phyloP scores from a whole-genome alignment of 1,140 invertebrate genomes.

The Telenomus remus region DNA sequence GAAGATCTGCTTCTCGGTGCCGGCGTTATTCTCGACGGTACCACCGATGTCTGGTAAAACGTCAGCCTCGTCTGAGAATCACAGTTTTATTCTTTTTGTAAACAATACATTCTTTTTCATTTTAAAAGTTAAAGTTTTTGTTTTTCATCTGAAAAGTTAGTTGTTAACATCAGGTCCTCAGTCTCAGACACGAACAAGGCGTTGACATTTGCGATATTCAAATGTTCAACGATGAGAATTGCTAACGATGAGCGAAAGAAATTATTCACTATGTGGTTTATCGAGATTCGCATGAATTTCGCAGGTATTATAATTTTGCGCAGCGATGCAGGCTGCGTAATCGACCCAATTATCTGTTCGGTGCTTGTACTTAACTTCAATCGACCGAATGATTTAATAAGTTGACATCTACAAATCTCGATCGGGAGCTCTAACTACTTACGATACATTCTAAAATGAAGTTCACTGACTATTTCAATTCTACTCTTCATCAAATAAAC shows the following conservation, averaged over 20 bases:
- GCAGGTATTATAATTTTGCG: conserved; percentile 54
- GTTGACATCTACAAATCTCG: neutral
- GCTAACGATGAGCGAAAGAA: conserved; percentile 49
- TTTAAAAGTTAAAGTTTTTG: neutral
- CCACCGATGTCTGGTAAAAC: conserved; percentile 63
- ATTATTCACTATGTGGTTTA: conserved; percentile 31
- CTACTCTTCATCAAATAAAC: no score
- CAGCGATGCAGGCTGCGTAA: conserved; percentile 43
- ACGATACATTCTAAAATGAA: no score
- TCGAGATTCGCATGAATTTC: conserved; percentile 31
- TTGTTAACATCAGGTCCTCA: no score
- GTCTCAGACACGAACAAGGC: neutral
- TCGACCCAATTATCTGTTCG: conserved; percentile 54
- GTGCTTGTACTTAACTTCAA: conserved; percentile 39
- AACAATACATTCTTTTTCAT: neutral
- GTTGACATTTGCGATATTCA: conserved; percentile 42
- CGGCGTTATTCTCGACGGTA: conserved; percentile 57
- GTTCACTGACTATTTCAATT: no score
- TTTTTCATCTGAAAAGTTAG: neutral
- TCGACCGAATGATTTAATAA: neutral
- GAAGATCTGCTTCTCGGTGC: conserved; percentile 58
- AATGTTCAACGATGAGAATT: conserved; percentile 22
- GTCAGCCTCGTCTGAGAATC: conserved; percentile 63
- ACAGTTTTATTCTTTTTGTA: conserved; percentile 21
- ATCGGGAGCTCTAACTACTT: neutral